Base-by-base conservation (phyloP, 2,797 vertebrate genomes). In the Melopsittacus undulatus region DNA sequence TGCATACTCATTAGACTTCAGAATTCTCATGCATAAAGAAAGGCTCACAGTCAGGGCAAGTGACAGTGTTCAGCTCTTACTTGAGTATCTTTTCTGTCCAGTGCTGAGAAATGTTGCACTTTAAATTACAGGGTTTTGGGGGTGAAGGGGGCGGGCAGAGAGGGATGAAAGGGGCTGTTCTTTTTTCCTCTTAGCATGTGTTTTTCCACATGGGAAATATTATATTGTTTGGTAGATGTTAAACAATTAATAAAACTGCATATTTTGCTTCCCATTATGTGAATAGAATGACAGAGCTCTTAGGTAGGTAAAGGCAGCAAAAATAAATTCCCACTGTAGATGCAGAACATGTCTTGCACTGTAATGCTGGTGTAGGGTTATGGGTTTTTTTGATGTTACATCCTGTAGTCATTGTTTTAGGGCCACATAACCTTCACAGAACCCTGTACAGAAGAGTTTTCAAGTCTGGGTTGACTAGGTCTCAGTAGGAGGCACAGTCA, bases 1-100 rank as follows among this genome's bases (percentile, higher is more conserved):
- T 96, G 91, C 80, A 73, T 96, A 87, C 80, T 92, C 76, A 87
- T 93, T 94, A 95, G 78, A 17, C 69, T 87, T 92, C 49, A 80
- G 62, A 93, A 90, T 76, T 63, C 77, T 90, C 56, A 21, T 91
- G 84, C 83, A 94, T 93, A 93, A 94, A 92, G 76, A 87, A 64
- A 32, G 62, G 7, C 93, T 93, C 46, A 24, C 76, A 94, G 83
- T 80, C 79, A 89, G 87, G 66, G 78, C 91, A 94, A 87, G 61
- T 36, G 70, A 54, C 1, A 0, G 49, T 77, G 88, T 69, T 90
- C 75, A 74, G 57, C 84, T 87, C 69, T 81, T 70, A 27, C 2
- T 72, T 72, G 49, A 51, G 42, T 84, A 57, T 56, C 72, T 72
- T 76, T 84, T 73, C 78, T 83, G 73, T 56, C 70, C 83, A 57